These are phyloP conservation scores for Squalus acanthias DNA, from an alignment of 2,797 vertebrate species.

Conservation along the genomic window DNA sequence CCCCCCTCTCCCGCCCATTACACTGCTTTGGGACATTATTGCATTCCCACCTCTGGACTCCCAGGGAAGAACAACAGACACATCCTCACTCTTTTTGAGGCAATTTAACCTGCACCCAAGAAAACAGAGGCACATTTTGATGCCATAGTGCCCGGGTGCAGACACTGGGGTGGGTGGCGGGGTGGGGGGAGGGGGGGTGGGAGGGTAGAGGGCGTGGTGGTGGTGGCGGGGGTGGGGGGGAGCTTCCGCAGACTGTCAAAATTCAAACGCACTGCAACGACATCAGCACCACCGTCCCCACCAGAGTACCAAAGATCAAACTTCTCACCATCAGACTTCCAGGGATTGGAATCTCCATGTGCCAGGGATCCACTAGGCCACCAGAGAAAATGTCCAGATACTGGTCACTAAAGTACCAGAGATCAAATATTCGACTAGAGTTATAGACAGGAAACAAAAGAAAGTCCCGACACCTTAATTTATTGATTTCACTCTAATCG, in stretches of 20 bases:
- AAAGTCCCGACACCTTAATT: neutral
- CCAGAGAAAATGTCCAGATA: neutral
- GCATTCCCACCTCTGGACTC: neutral
- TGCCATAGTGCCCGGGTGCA: neutral
- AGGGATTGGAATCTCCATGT: neutral
- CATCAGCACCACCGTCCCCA: too few relatives aligned
- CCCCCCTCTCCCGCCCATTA: neutral
- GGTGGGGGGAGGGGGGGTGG: too few relatives aligned
- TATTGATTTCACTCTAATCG: neutral
- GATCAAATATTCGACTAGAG: conserved; percentile 16
- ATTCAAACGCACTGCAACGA: neutral
- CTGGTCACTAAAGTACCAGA: neutral
- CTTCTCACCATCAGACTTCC: neutral
- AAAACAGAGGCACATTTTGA: neutral
- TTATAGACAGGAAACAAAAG: neutral
- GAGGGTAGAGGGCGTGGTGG: too few relatives aligned
- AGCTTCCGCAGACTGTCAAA: neutral
- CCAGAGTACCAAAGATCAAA: neutral
- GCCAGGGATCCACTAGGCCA: neutral
- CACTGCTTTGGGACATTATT: neutral
- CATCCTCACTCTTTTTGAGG: neutral
- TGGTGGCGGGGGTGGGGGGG: neutral
- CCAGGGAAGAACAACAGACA: neutral
- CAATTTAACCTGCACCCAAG: too few relatives aligned
- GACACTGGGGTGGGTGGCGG: neutral